These are phyloP conservation scores for Notodonta dromedarius DNA, from an alignment of 2,888 invertebrate genomes.

Conservation along the genomic window DNA sequence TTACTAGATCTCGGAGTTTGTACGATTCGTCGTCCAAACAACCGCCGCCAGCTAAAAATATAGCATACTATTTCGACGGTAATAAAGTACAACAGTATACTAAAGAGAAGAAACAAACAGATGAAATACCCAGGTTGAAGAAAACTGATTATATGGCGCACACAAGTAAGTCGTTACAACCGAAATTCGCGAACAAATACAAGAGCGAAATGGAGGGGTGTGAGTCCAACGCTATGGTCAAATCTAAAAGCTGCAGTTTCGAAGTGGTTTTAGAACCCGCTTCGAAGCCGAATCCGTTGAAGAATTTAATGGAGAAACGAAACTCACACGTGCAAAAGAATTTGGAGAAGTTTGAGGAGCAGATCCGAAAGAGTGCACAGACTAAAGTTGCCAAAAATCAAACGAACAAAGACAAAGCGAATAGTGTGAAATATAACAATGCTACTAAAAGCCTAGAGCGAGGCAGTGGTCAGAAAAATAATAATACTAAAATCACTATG, in stretches of 20 bases:
- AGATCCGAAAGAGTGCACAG: constrained; percentile 74
- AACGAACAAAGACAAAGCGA: constrained; percentile 74
- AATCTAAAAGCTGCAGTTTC: constrained; percentile 81
- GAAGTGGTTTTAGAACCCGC: constrained; percentile 81
- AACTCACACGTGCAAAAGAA: constrained; percentile 83
- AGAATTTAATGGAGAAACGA: constrained; percentile 76
- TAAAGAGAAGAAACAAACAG: constrained; percentile 68
- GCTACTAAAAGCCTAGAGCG: constrained; percentile 78
- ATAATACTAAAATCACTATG: constrained; percentile 77
- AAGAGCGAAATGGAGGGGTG: constrained; percentile 76
- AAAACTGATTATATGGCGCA: constrained; percentile 82
- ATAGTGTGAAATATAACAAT: constrained; percentile 70
- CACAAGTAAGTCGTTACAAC: constrained; percentile 74
- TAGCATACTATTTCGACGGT: constrained; percentile 81
- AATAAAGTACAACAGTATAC: constrained; percentile 70
- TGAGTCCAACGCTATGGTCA: constrained; percentile 72
- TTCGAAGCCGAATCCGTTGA: constrained; percentile 76
- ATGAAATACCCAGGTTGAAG: constrained; percentile 85
- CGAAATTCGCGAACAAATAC: constrained; percentile 73
- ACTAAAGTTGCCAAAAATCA: constrained; percentile 72
- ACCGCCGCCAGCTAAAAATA: constrained; percentile 73
- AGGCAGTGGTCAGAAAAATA: constrained; percentile 72
- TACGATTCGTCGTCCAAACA: constrained; percentile 72
- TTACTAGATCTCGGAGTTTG: constrained; percentile 75
- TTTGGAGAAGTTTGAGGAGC: constrained; percentile 85